A percentile compares a stretch with the other conserved stretches of the same genome.
These are phyloP conservation scores for Procambarus clarkii DNA, from an alignment of 1,140 invertebrate genomes.

Conservation along the genomic window DNA sequence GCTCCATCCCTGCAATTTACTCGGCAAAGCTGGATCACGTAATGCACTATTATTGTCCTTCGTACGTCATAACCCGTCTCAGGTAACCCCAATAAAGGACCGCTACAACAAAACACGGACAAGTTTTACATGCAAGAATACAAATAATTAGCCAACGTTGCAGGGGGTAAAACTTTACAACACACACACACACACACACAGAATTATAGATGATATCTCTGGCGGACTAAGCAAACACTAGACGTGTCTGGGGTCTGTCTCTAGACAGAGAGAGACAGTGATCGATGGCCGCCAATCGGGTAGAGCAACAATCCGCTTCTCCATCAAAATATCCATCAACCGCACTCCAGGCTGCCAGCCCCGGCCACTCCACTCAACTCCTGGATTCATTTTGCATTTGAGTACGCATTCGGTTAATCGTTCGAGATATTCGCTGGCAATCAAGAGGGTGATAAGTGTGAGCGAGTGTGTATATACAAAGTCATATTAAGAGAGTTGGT, in stretches of 20 bases:
- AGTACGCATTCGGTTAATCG: not conserved
- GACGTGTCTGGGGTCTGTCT: not conserved
- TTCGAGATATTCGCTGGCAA: not conserved
- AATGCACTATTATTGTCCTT: not conserved
- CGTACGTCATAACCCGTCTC: not conserved
- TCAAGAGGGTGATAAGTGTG: not conserved
- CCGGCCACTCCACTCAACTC: not conserved
- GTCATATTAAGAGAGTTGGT: not conserved
- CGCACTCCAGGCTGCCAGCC: not conserved
- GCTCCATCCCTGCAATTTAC: not conserved
- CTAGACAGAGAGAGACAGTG: not conserved
- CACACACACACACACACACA: too few species aligned
- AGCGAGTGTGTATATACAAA: not conserved
- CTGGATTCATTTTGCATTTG: not conserved
- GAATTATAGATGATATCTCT: not conserved
- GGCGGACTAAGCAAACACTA: not conserved
- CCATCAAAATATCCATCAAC: not conserved
- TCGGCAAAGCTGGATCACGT: not conserved
- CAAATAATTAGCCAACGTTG: too few species aligned
- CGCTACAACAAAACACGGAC: too few species aligned
- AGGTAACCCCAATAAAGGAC: not conserved
- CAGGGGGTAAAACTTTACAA: too few species aligned
- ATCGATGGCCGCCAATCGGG: slow-evolving; percentile 1
- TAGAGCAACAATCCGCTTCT: not conserved
- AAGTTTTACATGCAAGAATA: too few species aligned